These are phyloP conservation scores for Slavum lentiscoides DNA, from an alignment of 2,888 invertebrate genomes.

Conservation along the genomic window DNA sequence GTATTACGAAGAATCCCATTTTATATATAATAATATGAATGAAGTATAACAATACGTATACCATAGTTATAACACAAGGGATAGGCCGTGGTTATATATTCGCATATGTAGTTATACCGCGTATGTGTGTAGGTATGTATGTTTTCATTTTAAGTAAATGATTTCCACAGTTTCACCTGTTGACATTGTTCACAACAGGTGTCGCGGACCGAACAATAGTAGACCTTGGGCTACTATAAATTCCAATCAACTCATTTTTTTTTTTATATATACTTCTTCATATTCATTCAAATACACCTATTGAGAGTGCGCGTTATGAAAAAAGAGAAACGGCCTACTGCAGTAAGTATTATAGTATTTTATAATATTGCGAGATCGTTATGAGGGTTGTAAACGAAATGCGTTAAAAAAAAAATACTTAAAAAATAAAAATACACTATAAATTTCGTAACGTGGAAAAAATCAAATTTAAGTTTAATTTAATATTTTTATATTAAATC, in stretches of 20 bases:
- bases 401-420: no score
- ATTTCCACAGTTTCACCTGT: slow-evolving; percentile 53
- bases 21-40: slow-evolving; percentile 19
- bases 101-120: no score
- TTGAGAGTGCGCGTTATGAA: not conserved
- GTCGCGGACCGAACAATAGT: slow-evolving; percentile 49
- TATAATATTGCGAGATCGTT: no score
- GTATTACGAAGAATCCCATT: slow-evolving; percentile 6
- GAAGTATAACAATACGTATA: not conserved
- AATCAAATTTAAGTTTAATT: no score
- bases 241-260: slow-evolving; percentile 46
- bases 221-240: slow-evolving; percentile 49
- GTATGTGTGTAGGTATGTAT: not conserved
- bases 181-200: slow-evolving; percentile 52
- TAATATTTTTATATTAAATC: no score
- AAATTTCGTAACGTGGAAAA: no score
- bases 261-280: slow-evolving; percentile 6
- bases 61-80: not conserved
- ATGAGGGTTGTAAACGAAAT: no score
- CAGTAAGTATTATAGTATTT: no score
- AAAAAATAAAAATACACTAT: no score
- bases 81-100: no score
- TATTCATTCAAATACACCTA: not conserved
- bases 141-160: slow-evolving; percentile 33
- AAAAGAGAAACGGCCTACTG: not conserved